Percentiles rank a stretch among this genome's conserved stretches.
Evolutionary conservation across 1,140 invertebrate species (phyloP).

Genomic region (Rhynchophorus ferrugineus): DNA sequence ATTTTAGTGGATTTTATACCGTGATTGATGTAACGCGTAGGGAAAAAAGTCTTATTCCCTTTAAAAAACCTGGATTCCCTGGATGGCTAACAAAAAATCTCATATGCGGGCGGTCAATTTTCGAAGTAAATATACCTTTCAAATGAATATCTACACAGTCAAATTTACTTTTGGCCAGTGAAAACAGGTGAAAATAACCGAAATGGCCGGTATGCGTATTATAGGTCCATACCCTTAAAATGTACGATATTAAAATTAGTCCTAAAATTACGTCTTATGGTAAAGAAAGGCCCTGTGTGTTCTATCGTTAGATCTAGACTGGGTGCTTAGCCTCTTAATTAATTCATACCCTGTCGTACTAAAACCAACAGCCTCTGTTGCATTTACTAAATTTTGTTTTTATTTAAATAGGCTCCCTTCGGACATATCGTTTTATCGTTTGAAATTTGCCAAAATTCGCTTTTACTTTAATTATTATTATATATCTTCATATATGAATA

Average conservation of each 20-base stretch:
- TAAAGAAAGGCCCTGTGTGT: conserved; percentile 17
- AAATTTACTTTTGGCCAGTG: background rate
- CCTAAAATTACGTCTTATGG: conserved; percentile 15
- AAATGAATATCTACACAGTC: background rate
- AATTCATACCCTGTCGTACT: conserved; percentile 14
- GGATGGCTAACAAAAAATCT: too few species aligned
- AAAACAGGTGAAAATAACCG: background rate
- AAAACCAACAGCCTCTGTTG: background rate
- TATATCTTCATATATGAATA: background rate
- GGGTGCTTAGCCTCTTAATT: conserved; percentile 18
- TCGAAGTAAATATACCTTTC: background rate
- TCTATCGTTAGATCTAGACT: conserved; percentile 20
- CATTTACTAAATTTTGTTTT: background rate
- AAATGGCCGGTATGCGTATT: background rate
- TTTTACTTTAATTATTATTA: background rate
- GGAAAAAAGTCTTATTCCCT: too few species aligned
- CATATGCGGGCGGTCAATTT: background rate
- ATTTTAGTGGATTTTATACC: too few species aligned
- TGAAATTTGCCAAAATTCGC: background rate
- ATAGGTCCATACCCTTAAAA: background rate
- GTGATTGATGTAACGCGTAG: too few species aligned
- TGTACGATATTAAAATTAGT: conserved; percentile 19
- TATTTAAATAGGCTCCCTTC: background rate
- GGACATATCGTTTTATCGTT: background rate
- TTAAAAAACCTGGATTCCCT: too few species aligned